phyloP scores from a whole-genome alignment of 2,797 vertebrate species.

The Chlorospingus semifuscus region DNA sequence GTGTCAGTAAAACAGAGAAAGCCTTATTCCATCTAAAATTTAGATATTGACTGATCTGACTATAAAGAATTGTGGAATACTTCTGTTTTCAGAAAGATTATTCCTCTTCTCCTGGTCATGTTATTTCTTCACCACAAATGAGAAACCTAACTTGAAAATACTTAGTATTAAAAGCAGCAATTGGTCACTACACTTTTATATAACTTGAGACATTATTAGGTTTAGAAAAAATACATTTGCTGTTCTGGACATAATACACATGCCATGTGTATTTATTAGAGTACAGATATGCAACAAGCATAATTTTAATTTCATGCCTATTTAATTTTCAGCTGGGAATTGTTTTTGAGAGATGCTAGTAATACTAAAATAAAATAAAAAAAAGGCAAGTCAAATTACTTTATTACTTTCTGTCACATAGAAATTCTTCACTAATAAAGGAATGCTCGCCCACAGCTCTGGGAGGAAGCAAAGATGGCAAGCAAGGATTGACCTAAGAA shows the following conservation, averaged over 20 bases:
- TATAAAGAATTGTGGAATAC: not conserved
- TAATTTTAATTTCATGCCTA: not conserved
- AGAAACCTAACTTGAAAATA: not conserved
- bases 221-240: not conserved
- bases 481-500: not conserved
- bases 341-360: not conserved
- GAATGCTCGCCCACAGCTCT: not conserved
- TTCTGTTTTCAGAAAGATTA: not conserved
- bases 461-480: not conserved
- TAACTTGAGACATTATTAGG: not conserved
- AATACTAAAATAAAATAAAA: not conserved
- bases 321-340: not conserved
- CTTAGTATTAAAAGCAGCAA: not conserved
- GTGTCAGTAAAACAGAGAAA: not conserved
- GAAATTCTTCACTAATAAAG: not conserved
- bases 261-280: not conserved
- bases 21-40: not conserved
- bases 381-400: not conserved
- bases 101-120: not conserved
- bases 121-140: not conserved
- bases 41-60: not conserved
- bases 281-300: not conserved
- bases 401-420: accelerated
- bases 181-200: not conserved
- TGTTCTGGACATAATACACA: not conserved